A percentile compares a stretch with the other conserved stretches of the same genome.
phyloP scores from a whole-genome alignment of 2,113 vertebrate genomes.

The Deroptyus accipitrinus region DNA sequence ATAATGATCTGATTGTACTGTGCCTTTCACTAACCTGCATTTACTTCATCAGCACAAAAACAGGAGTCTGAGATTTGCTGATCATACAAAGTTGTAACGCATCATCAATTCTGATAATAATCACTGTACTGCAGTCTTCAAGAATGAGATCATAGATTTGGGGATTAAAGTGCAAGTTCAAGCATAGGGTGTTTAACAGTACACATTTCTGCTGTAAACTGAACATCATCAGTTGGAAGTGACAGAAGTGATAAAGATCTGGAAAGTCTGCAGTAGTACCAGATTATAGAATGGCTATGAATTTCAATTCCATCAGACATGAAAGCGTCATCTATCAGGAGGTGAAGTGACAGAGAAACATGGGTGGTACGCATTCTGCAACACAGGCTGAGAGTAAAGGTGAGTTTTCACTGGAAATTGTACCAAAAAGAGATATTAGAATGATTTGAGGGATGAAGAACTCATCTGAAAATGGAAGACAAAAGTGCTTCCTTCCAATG shows the following conservation, averaged over 20 bases:
- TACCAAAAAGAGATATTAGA: not conserved
- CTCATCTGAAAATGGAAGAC: not conserved
- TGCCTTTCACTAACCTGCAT: not conserved
- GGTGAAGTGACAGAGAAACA: not conserved
- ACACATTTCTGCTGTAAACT: not conserved
- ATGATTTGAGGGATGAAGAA: not conserved
- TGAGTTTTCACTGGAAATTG: not conserved
- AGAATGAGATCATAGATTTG: not conserved
- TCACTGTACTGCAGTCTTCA: not conserved
- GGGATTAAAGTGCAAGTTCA: not conserved
- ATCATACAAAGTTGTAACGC: not conserved
- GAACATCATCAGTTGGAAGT: not conserved
- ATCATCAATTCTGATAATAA: not conserved
- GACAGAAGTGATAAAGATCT: not conserved
- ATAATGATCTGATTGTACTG: not conserved
- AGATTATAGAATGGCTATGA: not conserved
- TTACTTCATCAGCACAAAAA: not conserved
- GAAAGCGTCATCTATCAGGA: not conserved
- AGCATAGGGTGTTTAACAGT: not conserved
- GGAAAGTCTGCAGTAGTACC: not conserved
- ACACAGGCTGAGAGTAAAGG: not conserved
- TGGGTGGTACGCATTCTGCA: rapidly evolving
- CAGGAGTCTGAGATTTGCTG: not conserved
- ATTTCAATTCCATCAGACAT: not conserved
- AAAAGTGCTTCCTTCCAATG: rapidly evolving